Conservation (phyloP, 2,113 vertebrate genomes). For the Rallus limicola region DNA sequence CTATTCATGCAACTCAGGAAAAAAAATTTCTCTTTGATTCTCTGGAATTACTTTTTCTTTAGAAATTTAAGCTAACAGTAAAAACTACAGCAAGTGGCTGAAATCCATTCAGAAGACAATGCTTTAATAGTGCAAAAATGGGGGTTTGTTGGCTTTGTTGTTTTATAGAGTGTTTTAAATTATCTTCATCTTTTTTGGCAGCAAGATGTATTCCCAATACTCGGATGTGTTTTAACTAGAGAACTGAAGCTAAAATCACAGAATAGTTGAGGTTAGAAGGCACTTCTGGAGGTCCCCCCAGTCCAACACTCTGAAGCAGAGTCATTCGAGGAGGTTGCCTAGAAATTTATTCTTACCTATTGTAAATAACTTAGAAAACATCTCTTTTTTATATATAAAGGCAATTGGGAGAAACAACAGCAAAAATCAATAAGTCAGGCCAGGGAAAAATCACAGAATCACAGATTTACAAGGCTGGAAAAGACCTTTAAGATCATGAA, state of each 20-base stretch:
- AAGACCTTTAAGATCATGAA: too few relatives aligned
- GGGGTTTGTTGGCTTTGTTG: not conserved
- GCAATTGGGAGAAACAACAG: not conserved
- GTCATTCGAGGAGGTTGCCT: not conserved
- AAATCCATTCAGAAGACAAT: not conserved
- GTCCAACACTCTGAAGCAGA: not conserved
- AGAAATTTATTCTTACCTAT: not conserved
- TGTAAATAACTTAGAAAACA: not conserved
- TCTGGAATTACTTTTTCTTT: not conserved
- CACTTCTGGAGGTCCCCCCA: rapidly evolving
- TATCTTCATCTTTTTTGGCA: not conserved
- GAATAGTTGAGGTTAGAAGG: not conserved
- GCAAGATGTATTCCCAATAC: not conserved
- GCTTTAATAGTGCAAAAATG: not conserved
- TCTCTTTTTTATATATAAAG: not conserved
- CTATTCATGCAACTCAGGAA: not conserved
- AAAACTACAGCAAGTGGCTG: not conserved
- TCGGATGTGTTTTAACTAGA: not conserved
- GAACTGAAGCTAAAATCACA: not conserved
- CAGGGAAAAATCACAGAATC: not conserved
- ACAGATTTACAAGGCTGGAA: too few relatives aligned
- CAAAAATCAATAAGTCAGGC: not conserved
- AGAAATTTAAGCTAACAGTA: not conserved
- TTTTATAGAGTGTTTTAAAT: not conserved
- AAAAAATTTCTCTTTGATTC: not conserved